Conservation (phyloP, 2,113 vertebrate species). For the Podocnemis expansa region DNA sequence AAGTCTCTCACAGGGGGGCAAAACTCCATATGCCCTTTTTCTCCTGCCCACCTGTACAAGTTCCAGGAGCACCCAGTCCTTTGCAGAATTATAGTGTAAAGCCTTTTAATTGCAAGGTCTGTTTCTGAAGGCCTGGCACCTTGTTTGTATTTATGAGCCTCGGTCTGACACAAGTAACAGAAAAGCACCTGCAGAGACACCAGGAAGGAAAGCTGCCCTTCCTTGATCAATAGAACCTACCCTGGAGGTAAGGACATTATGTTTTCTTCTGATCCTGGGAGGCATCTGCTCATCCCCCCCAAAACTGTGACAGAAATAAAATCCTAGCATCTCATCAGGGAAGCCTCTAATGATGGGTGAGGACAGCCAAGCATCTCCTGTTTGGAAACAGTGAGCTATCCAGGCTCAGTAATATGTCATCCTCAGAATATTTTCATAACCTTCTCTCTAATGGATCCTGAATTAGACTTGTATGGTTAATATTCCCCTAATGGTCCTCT, state of each 20-base stretch:
- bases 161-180: neutral
- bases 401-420: neutral
- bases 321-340: neutral
- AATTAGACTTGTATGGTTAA: accelerated
- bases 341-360: neutral
- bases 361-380: neutral
- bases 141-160: neutral
- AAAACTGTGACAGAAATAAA: neutral
- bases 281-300: accelerated
- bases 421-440: neutral
- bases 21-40: neutral
- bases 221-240: accelerated
- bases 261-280: neutral
- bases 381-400: neutral
- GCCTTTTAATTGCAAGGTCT: neutral
- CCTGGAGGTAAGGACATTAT: neutral
- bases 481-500: neutral
- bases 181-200: neutral
- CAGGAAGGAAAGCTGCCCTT: neutral
- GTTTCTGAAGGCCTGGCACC: neutral
- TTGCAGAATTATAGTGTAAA: accelerated
- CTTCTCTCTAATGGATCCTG: neutral
- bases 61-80: neutral
- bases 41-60: neutral
- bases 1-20: neutral